Percentiles rank a stretch among this genome's conserved stretches.
phyloP scores from a whole-genome alignment of 2,113 vertebrate species.

The Zosterops borbonicus region DNA sequence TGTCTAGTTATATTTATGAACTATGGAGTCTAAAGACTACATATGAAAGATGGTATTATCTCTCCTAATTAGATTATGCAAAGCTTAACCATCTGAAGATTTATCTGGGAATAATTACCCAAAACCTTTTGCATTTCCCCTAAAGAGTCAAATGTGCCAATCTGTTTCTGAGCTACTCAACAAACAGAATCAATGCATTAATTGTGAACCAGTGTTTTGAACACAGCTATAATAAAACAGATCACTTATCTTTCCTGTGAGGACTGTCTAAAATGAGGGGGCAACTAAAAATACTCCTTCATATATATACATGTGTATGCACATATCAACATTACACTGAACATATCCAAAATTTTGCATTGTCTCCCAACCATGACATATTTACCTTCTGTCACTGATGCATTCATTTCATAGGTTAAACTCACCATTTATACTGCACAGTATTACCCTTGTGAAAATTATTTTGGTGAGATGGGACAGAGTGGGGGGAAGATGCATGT shows the following conservation, averaged over 20 bases:
- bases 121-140: background rate
- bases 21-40: background rate
- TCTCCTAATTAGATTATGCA: background rate
- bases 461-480: background rate
- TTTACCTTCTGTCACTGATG: background rate
- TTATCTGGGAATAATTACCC: background rate
- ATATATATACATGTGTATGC: background rate
- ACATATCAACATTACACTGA: background rate
- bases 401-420: background rate
- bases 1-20: background rate
- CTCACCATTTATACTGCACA: background rate
- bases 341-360: background rate
- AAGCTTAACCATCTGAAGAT: background rate
- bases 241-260: background rate
- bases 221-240: background rate
- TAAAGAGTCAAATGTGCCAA: background rate
- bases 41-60: background rate
- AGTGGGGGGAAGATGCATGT: background rate
- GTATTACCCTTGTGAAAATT: background rate
- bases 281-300: background rate
- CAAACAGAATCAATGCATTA: background rate
- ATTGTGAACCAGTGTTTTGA: background rate
- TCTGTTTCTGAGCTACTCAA: background rate
- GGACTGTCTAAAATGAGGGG: background rate
- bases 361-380: background rate